Conservation (phyloP, 2,113 vertebrate genomes). For the Peromyscus californicus region DNA sequence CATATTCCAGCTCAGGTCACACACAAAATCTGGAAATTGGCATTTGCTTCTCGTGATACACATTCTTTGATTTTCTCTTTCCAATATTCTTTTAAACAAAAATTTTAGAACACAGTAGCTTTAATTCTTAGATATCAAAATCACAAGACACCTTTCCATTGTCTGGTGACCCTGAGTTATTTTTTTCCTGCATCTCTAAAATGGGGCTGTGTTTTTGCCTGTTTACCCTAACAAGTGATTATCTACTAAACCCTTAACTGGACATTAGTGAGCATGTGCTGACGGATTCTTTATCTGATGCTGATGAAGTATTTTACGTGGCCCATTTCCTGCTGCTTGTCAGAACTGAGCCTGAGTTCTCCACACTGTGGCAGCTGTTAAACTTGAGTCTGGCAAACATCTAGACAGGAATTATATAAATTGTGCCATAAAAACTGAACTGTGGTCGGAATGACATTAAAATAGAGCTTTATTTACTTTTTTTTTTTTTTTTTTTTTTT, state of each 20-base stretch:
- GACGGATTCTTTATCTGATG: not conserved
- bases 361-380: not conserved
- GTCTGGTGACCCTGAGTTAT: not conserved
- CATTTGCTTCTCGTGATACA: conserved; percentile 35
- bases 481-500: too few species aligned
- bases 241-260: not conserved
- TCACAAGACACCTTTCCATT: not conserved
- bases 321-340: not conserved
- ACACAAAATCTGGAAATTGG: conserved; percentile 68
- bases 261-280: not conserved
- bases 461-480: not conserved
- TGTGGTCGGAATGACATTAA: not conserved
- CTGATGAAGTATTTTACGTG: not conserved
- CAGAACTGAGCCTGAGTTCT: not conserved
- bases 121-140: conserved; percentile 41
- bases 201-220: not conserved
- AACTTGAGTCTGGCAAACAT: not conserved
- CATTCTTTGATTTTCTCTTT: conserved; percentile 45
- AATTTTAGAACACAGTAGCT: conserved; percentile 7
- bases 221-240: not conserved
- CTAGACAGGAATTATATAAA: not conserved
- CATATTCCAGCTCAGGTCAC: conserved; percentile 39
- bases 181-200: not conserved
- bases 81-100: not conserved
- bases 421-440: not conserved